Evolutionary conservation across 2,888 invertebrate species (phyloP), one percentile per base, ranked within the genome.

Genomic region (Erebia aethiops): DNA sequence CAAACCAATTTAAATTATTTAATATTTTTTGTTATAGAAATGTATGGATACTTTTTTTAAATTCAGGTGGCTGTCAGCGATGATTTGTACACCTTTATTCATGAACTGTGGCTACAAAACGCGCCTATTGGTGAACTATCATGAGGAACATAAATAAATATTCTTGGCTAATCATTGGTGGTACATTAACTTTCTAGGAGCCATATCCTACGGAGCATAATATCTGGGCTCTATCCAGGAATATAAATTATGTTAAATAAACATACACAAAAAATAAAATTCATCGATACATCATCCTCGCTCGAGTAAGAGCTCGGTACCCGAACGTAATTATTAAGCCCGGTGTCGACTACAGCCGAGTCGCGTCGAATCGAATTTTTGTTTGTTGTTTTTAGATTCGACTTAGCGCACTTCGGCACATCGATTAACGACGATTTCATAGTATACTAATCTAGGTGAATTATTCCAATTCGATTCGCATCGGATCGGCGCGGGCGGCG

Each of bases 61-160:
- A 49, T 41, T 14, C 88, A 97, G 97, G 97, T 97, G 75, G 96
- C 99, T 11, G 98, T 99, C 4, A 98, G 98, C 81, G 98, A 98
- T 88, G 95, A 96, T 78, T 94, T 99, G 69, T 99, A 99, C 94
- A 96, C 95, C 79, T 99, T 98, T 87, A 97, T 99, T 77, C 99
- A 99, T 84, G 97, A 98, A 82, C 92, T 99, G 85, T 99, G 99
- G 99, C 95, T 99, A 54, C 96, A 98, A 86, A 98, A 98, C 89
- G 99, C 99, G 41, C 99, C 99, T 0, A 99, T 99, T 80, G 99
- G 99, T 64, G 99, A 99, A 89, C 94, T 99, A 43, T 98, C 97
- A 86, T 98, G 96, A 97, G 84, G 84, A 14, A 14, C 49, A 14
- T 49, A 35, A 26, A 13, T 1, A 65, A 43, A 57, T 57, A n/a